Percentiles rank a stretch among this genome's conserved stretches.
Evolutionary conservation across 2,797 vertebrate species (phyloP).

Genomic region (Crypturellus tataupa): DNA sequence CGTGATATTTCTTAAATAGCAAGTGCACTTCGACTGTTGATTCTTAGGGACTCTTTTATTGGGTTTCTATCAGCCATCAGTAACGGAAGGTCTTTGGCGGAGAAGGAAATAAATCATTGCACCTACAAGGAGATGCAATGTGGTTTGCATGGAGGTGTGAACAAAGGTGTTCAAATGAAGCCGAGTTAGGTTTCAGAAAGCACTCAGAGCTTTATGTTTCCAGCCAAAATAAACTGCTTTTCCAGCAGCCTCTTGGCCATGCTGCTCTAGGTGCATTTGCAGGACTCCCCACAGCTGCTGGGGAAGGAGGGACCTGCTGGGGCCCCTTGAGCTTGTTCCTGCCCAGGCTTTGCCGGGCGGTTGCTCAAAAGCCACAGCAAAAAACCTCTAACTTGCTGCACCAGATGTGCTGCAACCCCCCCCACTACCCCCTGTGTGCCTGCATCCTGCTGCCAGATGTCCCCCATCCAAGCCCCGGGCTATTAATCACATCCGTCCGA

Average conservation of each 20-base stretch:
- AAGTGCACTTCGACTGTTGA: neutral
- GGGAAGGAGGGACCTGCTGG: neutral
- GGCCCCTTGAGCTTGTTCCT: neutral
- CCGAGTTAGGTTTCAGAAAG: neutral
- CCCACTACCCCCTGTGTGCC: neutral
- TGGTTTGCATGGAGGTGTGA: too few relatives aligned
- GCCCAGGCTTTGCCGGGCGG: neutral
- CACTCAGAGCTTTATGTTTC: neutral
- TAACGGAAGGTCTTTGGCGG: neutral
- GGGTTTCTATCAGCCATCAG: neutral
- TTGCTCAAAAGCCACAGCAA: accelerated
- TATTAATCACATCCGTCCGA: neutral
- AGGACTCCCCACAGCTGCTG: neutral
- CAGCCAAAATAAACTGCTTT: too few relatives aligned
- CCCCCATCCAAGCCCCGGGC: neutral
- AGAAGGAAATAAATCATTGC: neutral
- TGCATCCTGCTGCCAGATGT: constrained; percentile 12
- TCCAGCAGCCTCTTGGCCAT: too few relatives aligned
- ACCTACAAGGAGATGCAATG: neutral
- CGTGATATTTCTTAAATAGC: neutral
- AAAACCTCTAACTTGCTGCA: neutral
- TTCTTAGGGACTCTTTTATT: neutral
- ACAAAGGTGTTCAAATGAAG: too few relatives aligned
- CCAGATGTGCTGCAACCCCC: neutral
- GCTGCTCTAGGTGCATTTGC: neutral